A percentile compares a stretch with the other conserved stretches of the same genome.
Evolutionary conservation across 2,888 invertebrate species (phyloP).

Genomic region (Octonoba sinensis): DNA sequence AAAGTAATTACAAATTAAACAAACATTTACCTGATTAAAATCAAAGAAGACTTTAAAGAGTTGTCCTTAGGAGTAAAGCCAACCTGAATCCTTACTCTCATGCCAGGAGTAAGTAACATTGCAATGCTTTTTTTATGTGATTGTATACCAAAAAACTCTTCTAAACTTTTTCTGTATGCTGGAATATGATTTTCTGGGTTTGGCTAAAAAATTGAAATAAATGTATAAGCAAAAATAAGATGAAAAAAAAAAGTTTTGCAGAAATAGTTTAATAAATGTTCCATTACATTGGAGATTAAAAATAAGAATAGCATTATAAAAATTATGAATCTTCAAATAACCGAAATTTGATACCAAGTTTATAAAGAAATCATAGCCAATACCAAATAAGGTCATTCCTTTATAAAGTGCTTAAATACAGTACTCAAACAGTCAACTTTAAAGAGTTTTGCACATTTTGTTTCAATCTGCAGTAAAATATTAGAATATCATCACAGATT

Average conservation of each 20-base stretch:
- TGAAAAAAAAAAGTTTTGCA: not conserved
- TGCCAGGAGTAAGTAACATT: conserved; percentile 76
- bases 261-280: not conserved
- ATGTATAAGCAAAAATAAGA: conserved; percentile 1
- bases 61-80: conserved; percentile 74
- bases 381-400: too few species aligned
- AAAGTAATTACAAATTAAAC: not conserved
- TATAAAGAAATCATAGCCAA: too few species aligned
- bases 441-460: too few species aligned
- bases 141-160: conserved; percentile 71
- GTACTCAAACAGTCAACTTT: too few species aligned
- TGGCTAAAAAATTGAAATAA: conserved; percentile 29
- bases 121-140: conserved; percentile 75
- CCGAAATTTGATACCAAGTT: too few species aligned
- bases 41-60: conserved; percentile 72
- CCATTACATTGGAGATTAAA: too few species aligned
- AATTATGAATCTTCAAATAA: too few species aligned
- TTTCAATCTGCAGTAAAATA: too few species aligned
- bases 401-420: too few species aligned
- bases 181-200: conserved; percentile 69
- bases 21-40: conserved; percentile 72
- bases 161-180: conserved; percentile 71
- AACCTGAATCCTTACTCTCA: conserved; percentile 72
- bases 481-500: too few species aligned
- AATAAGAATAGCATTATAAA: too few species aligned